phyloP scores from a whole-genome alignment of 2,888 invertebrate species.

The Apotomis turbidana region DNA sequence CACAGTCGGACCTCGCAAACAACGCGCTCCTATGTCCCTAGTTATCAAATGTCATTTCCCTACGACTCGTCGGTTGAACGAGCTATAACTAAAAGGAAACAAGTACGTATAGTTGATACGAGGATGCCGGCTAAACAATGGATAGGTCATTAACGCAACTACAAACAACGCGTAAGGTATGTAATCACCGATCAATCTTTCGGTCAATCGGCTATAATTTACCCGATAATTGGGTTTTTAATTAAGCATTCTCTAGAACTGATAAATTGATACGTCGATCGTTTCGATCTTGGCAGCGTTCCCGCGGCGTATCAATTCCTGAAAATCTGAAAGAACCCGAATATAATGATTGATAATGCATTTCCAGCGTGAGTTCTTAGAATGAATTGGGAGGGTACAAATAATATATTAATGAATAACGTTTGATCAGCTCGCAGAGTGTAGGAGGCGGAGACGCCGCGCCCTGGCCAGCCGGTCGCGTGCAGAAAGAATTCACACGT shows the following conservation, averaged over 20 bases:
- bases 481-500: slow-evolving; percentile 18
- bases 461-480: slow-evolving; percentile 2
- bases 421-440: neutral
- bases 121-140: slow-evolving; percentile 16
- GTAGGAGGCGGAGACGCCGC: neutral
- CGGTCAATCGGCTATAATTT: slow-evolving; percentile 24
- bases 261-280: slow-evolving; percentile 19
- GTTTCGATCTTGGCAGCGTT: slow-evolving; percentile 24
- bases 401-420: neutral
- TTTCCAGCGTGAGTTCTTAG: neutral
- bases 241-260: slow-evolving; percentile 29
- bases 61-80: slow-evolving; percentile 1
- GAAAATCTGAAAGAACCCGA: slow-evolving; percentile 24
- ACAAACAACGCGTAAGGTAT: slow-evolving; percentile 15
- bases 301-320: slow-evolving; percentile 19
- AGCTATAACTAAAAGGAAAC: slow-evolving; percentile 19
- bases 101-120: neutral
- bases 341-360: slow-evolving; percentile 12
- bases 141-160: slow-evolving; percentile 3
- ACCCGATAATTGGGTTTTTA: slow-evolving; percentile 25
- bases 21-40: slow-evolving; percentile 7
- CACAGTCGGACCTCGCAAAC: neutral
- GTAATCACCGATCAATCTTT: slow-evolving; percentile 16
- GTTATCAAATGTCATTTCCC: slow-evolving; percentile 23
- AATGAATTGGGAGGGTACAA: neutral